Base-by-base conservation (phyloP, 2,888 invertebrate species). In the Augiades crinisus region DNA sequence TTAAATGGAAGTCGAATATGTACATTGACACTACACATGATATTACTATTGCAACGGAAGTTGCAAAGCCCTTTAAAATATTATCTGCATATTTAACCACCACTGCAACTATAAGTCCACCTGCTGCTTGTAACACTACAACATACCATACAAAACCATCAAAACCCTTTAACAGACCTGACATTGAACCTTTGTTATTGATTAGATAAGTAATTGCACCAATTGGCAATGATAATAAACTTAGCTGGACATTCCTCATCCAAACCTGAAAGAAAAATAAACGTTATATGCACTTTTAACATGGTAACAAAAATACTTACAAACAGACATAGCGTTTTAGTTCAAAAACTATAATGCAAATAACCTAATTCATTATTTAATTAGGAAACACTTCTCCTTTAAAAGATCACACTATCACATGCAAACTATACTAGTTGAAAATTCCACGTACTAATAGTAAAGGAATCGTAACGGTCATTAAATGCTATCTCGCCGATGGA, bases 1-100 rank as follows among this genome's bases (percentile, higher is more conserved):
- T 96, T 44, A 99, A 90, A 56, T 94, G 91, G 74, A 99, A 99
- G 65, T 95, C 91, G 72, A 99, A 99, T 60, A 99, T 88, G 76
- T 97, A 97, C 58, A 99, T 95, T 0, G 99, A 99, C 1, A 95
- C 97, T 44, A 99, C 85, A 72, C 98, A 99, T 0, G 99, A 98
- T 61, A 99, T 94, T 36, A 99, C 93, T 61, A 99, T 99, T 4
- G 99, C 98, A 47, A 99, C 92, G 0, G 99, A 99, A 0, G 99
- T 99, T 33, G 99, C 99, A 75, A 99, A 99, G 14, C 99, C 99
- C 87, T 97, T 99, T 4, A 99, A 90, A 71, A 99, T 99, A 83
- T 99, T 99, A 81, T 99, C 99, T 0, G 99, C 99, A 80, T 99
- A 99, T 90, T 99, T 99, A 19, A 99, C 98, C 2, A 99, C 99